phyloP scores from a whole-genome alignment of 1,140 invertebrate genomes.

The Drosophila rhopaloa region DNA sequence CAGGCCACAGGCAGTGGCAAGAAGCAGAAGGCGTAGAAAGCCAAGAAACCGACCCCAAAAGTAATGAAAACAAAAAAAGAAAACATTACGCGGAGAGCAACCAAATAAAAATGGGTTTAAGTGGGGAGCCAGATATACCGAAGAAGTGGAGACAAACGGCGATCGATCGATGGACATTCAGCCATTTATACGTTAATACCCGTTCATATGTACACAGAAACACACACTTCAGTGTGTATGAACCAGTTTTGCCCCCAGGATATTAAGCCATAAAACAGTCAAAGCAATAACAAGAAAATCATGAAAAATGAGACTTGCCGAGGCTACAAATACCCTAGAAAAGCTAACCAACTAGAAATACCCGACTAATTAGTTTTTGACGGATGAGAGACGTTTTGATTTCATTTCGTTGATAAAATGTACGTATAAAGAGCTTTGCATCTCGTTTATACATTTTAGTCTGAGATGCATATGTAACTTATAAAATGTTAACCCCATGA shows the following conservation, averaged over 20 bases:
- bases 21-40: conserved; percentile 18
- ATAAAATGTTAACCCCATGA: no score
- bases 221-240: conserved; percentile 29
- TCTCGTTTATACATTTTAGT: not conserved
- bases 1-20: conserved; percentile 12
- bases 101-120: conserved; percentile 23
- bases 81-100: conserved; percentile 29
- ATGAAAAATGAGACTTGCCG: conserved; percentile 25
- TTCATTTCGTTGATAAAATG: not conserved
- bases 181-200: conserved; percentile 33
- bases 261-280: conserved; percentile 74
- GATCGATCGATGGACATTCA: conserved; percentile 60
- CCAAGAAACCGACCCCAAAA: conserved; percentile 52
- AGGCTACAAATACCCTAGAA: conserved; percentile 18
- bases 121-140: conserved; percentile 37
- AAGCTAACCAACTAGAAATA: not conserved
- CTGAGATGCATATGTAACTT: not conserved
- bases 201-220: conserved; percentile 21
- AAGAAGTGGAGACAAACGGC: conserved; percentile 22
- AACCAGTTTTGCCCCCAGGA: conserved; percentile 76
- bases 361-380: conserved; percentile 4
- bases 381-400: not conserved
- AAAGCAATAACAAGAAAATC: conserved; percentile 39
- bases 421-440: not conserved
- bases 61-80: conserved; percentile 27